phyloP scores from a whole-genome alignment of 2,888 invertebrate species.

The Ophioninae sp. region DNA sequence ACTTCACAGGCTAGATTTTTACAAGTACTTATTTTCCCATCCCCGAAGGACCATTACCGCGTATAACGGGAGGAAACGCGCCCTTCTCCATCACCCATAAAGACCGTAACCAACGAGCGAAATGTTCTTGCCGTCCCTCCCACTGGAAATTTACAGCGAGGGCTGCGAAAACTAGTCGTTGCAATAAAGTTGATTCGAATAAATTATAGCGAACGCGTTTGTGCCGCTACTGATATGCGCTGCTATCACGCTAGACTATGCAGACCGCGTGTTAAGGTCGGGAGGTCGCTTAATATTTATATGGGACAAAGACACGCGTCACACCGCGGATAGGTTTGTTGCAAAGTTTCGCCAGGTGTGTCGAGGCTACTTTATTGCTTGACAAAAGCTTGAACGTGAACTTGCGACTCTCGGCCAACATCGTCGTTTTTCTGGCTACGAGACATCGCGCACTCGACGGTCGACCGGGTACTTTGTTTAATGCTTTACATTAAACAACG shows the following conservation, averaged over 20 bases:
- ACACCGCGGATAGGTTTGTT: slow-evolving; percentile 29
- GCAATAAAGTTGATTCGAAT: neutral
- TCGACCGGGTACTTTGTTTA: neutral
- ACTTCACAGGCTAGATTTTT: neutral
- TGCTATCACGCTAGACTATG: neutral
- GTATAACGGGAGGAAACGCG: neutral
- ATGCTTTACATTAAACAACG: neutral
- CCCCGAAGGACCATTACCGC: neutral
- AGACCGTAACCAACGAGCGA: neutral
- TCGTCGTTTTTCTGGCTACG: neutral
- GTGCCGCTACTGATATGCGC: neutral
- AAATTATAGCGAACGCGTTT: neutral
- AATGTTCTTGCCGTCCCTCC: no score
- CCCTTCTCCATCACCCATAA: neutral
- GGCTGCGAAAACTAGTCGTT: neutral
- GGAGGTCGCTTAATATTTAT: slow-evolving; percentile 24
- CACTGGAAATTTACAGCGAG: neutral
- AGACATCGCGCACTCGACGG: no score
- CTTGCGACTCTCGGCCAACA: neutral
- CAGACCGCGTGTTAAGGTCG: neutral
- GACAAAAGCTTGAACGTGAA: neutral
- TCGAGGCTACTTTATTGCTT: neutral
- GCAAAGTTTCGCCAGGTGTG: neutral
- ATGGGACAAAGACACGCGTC: slow-evolving; percentile 37
- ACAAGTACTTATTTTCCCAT: neutral